Conservation (phyloP, 2,797 vertebrate species). For the Melanogrammus aeglefinus region DNA sequence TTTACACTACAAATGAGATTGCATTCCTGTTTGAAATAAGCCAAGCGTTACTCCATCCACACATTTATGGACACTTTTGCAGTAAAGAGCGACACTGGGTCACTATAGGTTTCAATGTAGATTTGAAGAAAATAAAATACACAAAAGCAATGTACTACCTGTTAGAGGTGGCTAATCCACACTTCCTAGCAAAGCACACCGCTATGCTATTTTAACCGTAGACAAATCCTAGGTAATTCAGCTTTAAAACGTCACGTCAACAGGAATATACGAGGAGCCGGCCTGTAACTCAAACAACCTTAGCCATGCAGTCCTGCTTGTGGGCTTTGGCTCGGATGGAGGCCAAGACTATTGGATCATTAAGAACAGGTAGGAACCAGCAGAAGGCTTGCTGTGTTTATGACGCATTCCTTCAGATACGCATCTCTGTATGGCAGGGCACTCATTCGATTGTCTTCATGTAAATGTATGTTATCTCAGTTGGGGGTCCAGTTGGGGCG, state of each 20-base stretch:
- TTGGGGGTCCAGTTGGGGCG: conserved; percentile 78
- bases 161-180: not conserved
- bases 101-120: not conserved
- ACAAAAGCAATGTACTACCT: no score
- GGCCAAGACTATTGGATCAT: conserved; percentile 77
- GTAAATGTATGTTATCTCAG: conserved; percentile 41
- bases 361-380: conserved; percentile 69
- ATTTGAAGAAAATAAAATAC: not conserved
- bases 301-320: conserved; percentile 75
- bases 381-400: not conserved
- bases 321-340: conserved; percentile 73
- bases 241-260: not conserved
- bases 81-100: not conserved
- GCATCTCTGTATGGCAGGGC: not conserved
- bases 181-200: not conserved
- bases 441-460: not conserved
- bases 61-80: not conserved
- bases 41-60: not conserved
- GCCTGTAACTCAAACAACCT: conserved; percentile 69
- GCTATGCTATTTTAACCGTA: not conserved
- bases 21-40: not conserved
- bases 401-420: not conserved
- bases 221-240: not conserved
- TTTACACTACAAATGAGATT: not conserved
- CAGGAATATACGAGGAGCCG: conserved; percentile 76